phyloP scores from a whole-genome alignment of 2,797 vertebrate genomes.

The Eutrigla gurnardus region DNA sequence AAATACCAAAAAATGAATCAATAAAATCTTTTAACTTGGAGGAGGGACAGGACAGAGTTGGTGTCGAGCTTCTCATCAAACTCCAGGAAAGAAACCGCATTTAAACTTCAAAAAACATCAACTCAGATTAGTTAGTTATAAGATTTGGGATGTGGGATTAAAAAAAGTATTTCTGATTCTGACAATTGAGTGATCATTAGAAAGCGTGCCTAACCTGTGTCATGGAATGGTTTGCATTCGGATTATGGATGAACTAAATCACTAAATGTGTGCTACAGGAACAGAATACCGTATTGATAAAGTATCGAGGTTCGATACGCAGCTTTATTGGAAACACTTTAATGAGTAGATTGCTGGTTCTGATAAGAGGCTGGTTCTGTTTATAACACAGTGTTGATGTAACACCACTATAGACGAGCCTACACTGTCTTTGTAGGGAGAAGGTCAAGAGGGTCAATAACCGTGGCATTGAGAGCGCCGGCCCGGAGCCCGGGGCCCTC shows the following conservation, averaged over 20 bases:
- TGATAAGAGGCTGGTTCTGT: conserved; percentile 49
- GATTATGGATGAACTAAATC: not conserved
- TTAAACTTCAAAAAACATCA: not conserved
- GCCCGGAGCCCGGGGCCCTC: conserved; percentile 81
- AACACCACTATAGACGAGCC: conserved; percentile 45
- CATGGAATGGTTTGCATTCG: not conserved
- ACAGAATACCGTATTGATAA: conserved; percentile 27
- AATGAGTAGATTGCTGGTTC: conserved; percentile 16
- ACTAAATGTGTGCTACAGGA: conserved; percentile 1
- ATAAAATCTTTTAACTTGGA: too few species aligned
- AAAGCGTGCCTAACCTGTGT: not conserved
- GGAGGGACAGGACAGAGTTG: too few species aligned
- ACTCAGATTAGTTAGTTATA: not conserved
- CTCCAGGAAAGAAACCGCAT: not conserved
- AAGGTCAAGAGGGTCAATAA: conserved; percentile 87
- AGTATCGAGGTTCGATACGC: not conserved
- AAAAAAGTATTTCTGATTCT: too few species aligned
- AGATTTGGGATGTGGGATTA: too few species aligned
- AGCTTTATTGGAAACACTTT: conserved; percentile 20
- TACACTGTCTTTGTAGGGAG: conserved; percentile 64
- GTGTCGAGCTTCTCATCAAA: not conserved
- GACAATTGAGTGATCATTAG: too few species aligned
- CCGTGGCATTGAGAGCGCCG: conserved; percentile 78
- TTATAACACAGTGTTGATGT: conserved; percentile 43
- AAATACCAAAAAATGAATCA: too few species aligned